These are phyloP conservation scores for Drosophila cognata DNA, from an alignment of 2,888 invertebrate species.

Conservation along the genomic window DNA sequence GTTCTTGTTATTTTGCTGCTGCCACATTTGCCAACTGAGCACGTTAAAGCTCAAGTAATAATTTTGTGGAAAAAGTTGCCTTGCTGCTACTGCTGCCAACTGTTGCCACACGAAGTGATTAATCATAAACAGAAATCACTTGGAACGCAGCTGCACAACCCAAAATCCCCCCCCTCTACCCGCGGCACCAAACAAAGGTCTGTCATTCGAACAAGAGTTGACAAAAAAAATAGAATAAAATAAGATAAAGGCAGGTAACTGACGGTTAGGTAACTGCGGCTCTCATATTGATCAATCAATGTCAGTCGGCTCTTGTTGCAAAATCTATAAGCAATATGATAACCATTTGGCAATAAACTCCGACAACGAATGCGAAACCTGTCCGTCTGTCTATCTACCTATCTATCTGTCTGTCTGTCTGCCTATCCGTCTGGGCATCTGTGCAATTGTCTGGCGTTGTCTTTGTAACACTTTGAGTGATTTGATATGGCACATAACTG, in stretches of 20 bases:
- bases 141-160: slow-evolving; percentile 51
- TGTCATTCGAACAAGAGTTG: slow-evolving; percentile 75
- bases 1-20: slow-evolving; percentile 31
- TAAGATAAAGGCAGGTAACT: slow-evolving; percentile 43
- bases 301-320: slow-evolving; percentile 77
- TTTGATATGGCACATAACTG: slow-evolving; percentile 71
- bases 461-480: slow-evolving; percentile 79
- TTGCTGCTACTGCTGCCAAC: slow-evolving; percentile 31
- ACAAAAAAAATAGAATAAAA: slow-evolving; percentile 47
- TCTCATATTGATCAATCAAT: slow-evolving; percentile 85
- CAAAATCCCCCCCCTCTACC: background rate
- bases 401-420: background rate
- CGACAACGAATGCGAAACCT: slow-evolving; percentile 22
- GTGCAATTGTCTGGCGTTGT: slow-evolving; percentile 61
- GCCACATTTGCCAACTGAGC: slow-evolving; percentile 45
- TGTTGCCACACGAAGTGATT: slow-evolving; percentile 60
- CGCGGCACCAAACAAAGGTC: slow-evolving; percentile 20
- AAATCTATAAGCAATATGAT: slow-evolving; percentile 84
- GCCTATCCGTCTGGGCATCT: slow-evolving; percentile 32
- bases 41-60: slow-evolving; percentile 71
- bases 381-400: background rate
- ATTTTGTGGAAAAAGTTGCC: slow-evolving; percentile 58
- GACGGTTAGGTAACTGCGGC: slow-evolving; percentile 67
- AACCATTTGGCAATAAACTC: slow-evolving; percentile 81
- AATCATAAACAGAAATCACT: slow-evolving; percentile 65